Conservation (phyloP, 1,140 invertebrate species). For the Rhyzopertha dominica region DNA sequence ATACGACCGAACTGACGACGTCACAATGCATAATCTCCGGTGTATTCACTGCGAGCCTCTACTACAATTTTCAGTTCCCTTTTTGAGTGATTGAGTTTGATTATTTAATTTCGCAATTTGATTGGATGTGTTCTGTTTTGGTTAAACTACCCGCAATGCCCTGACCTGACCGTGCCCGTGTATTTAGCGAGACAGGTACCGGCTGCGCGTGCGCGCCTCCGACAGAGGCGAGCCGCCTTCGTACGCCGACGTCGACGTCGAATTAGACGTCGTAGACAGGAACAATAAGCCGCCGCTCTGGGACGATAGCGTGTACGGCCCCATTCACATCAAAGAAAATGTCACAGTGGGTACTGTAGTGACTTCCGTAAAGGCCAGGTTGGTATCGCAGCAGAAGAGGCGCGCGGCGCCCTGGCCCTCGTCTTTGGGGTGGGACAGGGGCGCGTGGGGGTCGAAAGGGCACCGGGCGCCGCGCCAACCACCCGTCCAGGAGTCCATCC, state of each 20-base stretch:
- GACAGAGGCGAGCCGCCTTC: constrained; percentile 84
- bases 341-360: constrained; percentile 95
- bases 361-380: constrained; percentile 95
- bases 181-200: constrained; percentile 87
- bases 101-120: constrained; percentile 25
- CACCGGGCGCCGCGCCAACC: constrained; percentile 16
- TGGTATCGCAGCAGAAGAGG: constrained; percentile 63
- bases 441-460: constrained; percentile 11
- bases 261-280: constrained; percentile 95
- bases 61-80: constrained; percentile 12
- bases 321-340: constrained; percentile 95
- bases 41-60: constrained; percentile 17
- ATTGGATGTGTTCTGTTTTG: constrained; percentile 40
- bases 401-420: constrained; percentile 13
- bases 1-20: constrained; percentile 1
- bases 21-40: constrained; percentile 5
- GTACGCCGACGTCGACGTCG: constrained; percentile 89
- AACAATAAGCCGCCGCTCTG: constrained; percentile 96
- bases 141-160: constrained; percentile 40
- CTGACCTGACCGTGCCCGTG: constrained; percentile 42
- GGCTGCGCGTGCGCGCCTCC: constrained; percentile 86
- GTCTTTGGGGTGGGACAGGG: constrained; percentile 19
- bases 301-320: constrained; percentile 89
- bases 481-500: constrained; percentile 15
- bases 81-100: constrained; percentile 16